Evolutionary conservation across 2,888 invertebrate species (phyloP), one percentile per base, ranked within the genome.

Genomic region (Ennomos quercinarius): DNA sequence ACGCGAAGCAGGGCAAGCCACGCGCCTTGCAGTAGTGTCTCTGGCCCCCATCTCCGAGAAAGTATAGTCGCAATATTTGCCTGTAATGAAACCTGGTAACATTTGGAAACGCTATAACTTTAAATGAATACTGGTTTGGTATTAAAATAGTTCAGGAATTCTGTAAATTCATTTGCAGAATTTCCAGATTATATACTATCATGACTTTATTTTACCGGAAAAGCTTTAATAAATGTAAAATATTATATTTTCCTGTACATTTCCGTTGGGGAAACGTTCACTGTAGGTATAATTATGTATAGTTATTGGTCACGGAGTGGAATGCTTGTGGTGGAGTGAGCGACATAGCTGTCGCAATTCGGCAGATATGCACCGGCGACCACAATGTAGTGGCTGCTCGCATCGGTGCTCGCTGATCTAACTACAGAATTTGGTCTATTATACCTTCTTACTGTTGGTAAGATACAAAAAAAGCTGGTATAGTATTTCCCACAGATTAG

Each of bases 271-370:
- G 3, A 4, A 27, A 27, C 5, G 27, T 27, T 6, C 5, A 27
- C 6, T 4, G 5, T 27, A 27, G 27, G 27, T 27, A 27, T 27
- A 27, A 6, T 27, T 27, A 27, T 27, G 27, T 27, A 27, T 27
- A 27, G 6, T 27, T 38, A 38, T 12, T 35, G 48, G 35, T 41
- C 36, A 36, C 9, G 35, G 10, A 47, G 13, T 46, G 63, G 67
- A 72, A 76, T 77, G 68, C 66, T 74, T 79, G 81, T 59, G 81
- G 78, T 74, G 59, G 57, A 63, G 59, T 75, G 72, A 47, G 37
- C 66, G 72, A 73, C 77, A 77, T 83, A 74, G 78, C 73, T 77
- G 80, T 77, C 67, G 58, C 72, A 63, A 64, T 67, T 67, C 65
- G 64, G 64, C 67, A 63, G 76, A 73, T 76, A 77, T 76, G 73